Base-by-base conservation (phyloP, 2,888 invertebrate species). In the Coleophora deauratella region DNA sequence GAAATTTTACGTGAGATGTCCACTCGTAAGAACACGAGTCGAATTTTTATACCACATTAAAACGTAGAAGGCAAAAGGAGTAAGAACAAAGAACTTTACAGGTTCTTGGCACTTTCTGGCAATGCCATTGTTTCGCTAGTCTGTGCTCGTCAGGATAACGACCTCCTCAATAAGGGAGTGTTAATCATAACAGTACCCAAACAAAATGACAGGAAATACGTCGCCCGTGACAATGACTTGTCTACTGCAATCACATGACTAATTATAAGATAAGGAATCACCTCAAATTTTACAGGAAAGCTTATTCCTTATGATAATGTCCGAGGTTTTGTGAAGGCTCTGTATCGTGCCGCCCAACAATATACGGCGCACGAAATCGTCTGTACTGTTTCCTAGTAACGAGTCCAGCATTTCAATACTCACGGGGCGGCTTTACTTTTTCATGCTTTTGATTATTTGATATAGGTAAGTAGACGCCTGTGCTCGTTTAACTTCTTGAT, bases 41-140 rank as follows among this genome's bases (percentile, higher is more conserved):
- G 85, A 82, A 85, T 85, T 78, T 82, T 79, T 75, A 85, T 79
- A 64, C 54, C 64, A 52, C 62, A 74, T 80, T 81, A 71, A 72
- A 72, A 11, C 21, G 40, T 35, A 27, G 66, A 66, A 62, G 48
- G 51, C 58, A 54, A 53, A 52, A 66, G 54, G 60, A 54, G 66
- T 62, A 53, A 66, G 73, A 72, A 81, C 78, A 82, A 84, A 82
- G 75, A 72, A 62, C 59, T 56, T 52, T 52, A 51, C 54, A 47
- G 63, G 64, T 70, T 73, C 72, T 64, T 66, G 65, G 63, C 73
- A 66, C 68, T 73, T 70, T 77, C 74, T 68, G 71, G 50, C 55
- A 55, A 52, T 62, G 66, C 66, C 72, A 82, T 84, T 84, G 85
- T 81, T 77, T 69, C 62, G 49, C 43, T 47, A 50, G 49, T 46